These are phyloP conservation scores for Pedetes capensis DNA, from an alignment of 2,113 vertebrate species.

Conservation along the genomic window DNA sequence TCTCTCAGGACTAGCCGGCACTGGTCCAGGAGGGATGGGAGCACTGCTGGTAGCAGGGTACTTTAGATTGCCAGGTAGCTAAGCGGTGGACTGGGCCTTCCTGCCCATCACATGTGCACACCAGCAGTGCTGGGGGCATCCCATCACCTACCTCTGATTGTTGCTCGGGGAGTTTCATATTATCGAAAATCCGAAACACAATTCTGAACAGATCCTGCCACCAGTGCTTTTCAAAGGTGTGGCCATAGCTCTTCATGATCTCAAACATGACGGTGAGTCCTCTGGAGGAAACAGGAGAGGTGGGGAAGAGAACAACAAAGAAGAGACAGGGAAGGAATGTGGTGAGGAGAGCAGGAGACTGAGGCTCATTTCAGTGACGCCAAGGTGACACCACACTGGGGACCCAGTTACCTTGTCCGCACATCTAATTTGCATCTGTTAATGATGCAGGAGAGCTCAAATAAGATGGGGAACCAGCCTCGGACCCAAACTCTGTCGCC, in stretches of 20 bases:
- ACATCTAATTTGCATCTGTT: conserved; percentile 98
- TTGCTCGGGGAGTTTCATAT: conserved; percentile 98
- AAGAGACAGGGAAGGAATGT: background rate
- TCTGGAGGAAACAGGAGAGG: conserved; percentile 80
- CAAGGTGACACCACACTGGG: background rate
- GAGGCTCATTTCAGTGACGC: background rate
- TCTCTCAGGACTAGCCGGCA: background rate
- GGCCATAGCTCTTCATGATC: conserved; percentile 99
- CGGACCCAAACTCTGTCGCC: conserved; percentile 97
- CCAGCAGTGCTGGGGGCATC: no score
- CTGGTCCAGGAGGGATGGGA: background rate
- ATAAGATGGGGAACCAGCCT: conserved; percentile 98
- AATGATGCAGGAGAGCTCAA: conserved; percentile 98
- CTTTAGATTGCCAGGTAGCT: background rate
- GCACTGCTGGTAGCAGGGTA: no score
- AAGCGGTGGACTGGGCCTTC: background rate
- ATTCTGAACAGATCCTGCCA: conserved; percentile 99
- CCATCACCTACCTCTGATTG: conserved; percentile 93
- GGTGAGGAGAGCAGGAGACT: background rate
- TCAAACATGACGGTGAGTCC: conserved; percentile 99
- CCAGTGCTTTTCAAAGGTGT: conserved; percentile 98
- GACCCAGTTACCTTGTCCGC: conserved; percentile 89
- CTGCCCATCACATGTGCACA: rapidly evolving
- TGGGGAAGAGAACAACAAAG: background rate
- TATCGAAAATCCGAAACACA: conserved; percentile 98